These are phyloP conservation scores for Chloroclysta siterata DNA, from an alignment of 2,888 invertebrate species.

Conservation along the genomic window DNA sequence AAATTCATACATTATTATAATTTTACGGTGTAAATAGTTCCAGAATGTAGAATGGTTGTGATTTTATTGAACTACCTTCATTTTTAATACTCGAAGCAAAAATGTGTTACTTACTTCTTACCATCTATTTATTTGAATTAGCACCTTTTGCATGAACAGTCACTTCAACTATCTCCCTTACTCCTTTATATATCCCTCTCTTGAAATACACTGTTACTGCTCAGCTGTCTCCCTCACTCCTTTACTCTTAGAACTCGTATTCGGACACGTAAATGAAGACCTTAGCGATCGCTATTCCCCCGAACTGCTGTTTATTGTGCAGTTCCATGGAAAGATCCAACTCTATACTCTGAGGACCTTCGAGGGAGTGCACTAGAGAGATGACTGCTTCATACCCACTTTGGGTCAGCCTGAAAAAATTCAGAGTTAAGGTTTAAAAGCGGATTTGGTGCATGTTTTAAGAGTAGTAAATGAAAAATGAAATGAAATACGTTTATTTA, in stretches of 20 bases:
- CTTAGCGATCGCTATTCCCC: conserved; percentile 93
- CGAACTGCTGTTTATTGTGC: conserved; percentile 88
- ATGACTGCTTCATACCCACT: conserved; percentile 89
- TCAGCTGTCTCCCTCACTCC: not conserved
- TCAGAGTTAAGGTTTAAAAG: not conserved
- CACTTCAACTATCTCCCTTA: too few relatives aligned
- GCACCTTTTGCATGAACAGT: not conserved
- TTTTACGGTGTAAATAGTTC: not conserved
- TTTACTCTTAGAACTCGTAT: conserved; percentile 85
- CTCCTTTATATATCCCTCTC: too few relatives aligned
- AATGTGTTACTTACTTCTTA: too few relatives aligned
- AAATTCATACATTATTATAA: not conserved
- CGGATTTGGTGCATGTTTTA: too few relatives aligned
- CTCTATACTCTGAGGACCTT: conserved; percentile 96
- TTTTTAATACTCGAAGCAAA: too few relatives aligned
- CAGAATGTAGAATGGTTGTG: not conserved
- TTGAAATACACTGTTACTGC: too few relatives aligned
- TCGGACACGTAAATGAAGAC: conserved; percentile 94
- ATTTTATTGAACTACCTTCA: not conserved
- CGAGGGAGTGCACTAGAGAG: conserved; percentile 89
- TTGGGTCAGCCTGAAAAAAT: conserved; percentile 76
- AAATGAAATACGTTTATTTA: too few relatives aligned
- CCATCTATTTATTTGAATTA: not conserved
- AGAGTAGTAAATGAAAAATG: too few relatives aligned
- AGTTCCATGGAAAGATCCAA: conserved; percentile 94